Base-by-base conservation (phyloP, 2,797 vertebrate species). In the Rhinichthys osculus region DNA sequence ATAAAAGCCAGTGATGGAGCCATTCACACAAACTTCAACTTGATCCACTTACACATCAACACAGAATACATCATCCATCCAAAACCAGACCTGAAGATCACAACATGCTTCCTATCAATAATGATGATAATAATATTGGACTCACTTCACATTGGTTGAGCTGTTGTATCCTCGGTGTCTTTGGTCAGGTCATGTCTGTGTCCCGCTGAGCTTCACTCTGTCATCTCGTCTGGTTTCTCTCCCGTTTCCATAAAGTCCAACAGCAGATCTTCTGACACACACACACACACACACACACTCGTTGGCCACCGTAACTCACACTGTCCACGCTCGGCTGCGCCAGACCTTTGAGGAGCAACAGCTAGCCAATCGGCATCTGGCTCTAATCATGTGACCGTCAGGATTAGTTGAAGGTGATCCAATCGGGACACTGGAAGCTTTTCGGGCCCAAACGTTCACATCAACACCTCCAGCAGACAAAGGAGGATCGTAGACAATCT, bases 71-170 rank as follows among this genome's bases (percentile, higher is more conserved):
- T 6, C 30, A n/a, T 27, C n/a, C n/a, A 13, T 27, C n/a, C 11
- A 0, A 10, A 21, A 78, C 17, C 21, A 47, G 52, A 57, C 14
- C 2, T 21, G 3, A 10, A 11, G 35, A 44, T 73, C 69, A 27
- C 35, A 38, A 21, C 8, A 19, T 16, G 38, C 4, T 33, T 33
- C n/a, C 27, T 17, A 44, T 38, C 21, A n/a, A 40, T 16, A 77
- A 77, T 13, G 4, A 0, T 6, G 14, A 83, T 5, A n/a, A 5
- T 0, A 1, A 9, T 17, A 7, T 2, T 7, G 19, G 11, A 92
- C 94, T 93, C 91, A 95, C 95, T 85, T 90, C 35, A 91, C 92
- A 91, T 92, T 92, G 86, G 79, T 92, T 90, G 54, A 91, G 89
- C 89, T 89, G 88, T 38, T 87, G 87, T 78, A 90, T 89, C 79